Evolutionary conservation across 2,797 vertebrate genomes (phyloP).

Genomic region (Chloroceryle amazona): DNA sequence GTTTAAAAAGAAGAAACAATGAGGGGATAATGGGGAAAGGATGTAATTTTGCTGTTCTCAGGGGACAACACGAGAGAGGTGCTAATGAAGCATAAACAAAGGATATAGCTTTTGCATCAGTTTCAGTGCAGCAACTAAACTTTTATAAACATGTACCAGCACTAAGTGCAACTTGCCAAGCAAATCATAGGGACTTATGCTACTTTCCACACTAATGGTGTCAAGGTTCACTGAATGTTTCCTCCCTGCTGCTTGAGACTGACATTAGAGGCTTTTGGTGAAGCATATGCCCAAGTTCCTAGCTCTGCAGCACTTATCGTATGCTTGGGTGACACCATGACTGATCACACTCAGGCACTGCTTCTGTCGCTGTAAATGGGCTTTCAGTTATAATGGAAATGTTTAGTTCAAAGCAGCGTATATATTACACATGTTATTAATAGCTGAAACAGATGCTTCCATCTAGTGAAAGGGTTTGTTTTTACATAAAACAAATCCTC

Average conservation of each 20-base stretch:
- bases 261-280: not conserved
- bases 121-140: not conserved
- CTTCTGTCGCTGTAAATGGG: slow-evolving; percentile 44
- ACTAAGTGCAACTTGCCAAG: not conserved
- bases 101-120: not conserved
- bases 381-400: slow-evolving; percentile 54
- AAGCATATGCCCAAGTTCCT: not conserved
- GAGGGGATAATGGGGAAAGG: not conserved
- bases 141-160: not conserved
- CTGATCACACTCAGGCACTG: slow-evolving; percentile 27
- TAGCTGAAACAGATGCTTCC: slow-evolving; percentile 63
- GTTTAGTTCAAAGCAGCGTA: slow-evolving; percentile 34
- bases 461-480: slow-evolving; percentile 24
- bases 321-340: slow-evolving; percentile 34
- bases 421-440: slow-evolving; percentile 63
- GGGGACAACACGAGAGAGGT: not conserved
- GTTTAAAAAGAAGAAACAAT: not conserved
- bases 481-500: slow-evolving; percentile 24
- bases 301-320: not conserved
- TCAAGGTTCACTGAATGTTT: slow-evolving; percentile 11
- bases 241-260: not conserved
- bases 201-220: not conserved
- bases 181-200: not conserved
- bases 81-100: not conserved
- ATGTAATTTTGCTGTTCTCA: not conserved